Evolutionary conservation across 2,888 invertebrate species (phyloP).

Genomic region (Latrodectus hesperus): DNA sequence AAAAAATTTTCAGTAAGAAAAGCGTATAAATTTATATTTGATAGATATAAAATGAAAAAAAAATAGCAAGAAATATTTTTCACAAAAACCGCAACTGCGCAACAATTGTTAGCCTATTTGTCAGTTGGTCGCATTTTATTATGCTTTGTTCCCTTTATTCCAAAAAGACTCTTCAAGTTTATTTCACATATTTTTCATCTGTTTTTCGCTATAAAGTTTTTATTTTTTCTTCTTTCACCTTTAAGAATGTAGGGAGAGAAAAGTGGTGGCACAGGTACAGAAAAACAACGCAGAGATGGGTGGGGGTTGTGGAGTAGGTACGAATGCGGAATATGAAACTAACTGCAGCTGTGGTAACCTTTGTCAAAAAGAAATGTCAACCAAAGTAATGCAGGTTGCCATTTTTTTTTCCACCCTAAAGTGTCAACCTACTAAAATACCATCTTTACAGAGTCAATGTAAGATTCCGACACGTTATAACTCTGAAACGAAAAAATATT

Average conservation of each 20-base stretch:
- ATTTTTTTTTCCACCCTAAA: conserved; percentile 14
- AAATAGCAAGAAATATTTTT: background rate
- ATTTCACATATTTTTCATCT: conserved; percentile 31
- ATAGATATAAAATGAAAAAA: no score
- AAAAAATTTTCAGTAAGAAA: no score
- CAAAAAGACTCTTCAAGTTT: conserved; percentile 1
- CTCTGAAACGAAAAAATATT: conserved; percentile 51
- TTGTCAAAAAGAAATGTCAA: conserved; percentile 57
- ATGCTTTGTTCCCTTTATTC: conserved; percentile 25
- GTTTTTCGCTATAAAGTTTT: conserved; percentile 52
- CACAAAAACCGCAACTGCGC: conserved; percentile 27
- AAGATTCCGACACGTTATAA: conserved; percentile 60
- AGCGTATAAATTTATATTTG: no score
- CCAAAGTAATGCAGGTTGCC: background rate
- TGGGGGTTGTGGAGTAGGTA: background rate
- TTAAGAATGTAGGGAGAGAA: background rate
- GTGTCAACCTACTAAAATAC: conserved; percentile 59
- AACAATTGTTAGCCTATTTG: conserved; percentile 39
- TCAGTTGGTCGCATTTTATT: conserved; percentile 21
- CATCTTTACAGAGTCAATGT: conserved; percentile 42
- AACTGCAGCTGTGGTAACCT: conserved; percentile 64
- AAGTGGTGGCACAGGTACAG: conserved; percentile 11
- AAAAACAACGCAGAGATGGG: background rate
- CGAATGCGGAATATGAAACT: conserved; percentile 59
- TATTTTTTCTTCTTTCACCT: conserved; percentile 6